phyloP scores from a whole-genome alignment of 2,888 invertebrate species.

The Sarcophaga subvicina region DNA sequence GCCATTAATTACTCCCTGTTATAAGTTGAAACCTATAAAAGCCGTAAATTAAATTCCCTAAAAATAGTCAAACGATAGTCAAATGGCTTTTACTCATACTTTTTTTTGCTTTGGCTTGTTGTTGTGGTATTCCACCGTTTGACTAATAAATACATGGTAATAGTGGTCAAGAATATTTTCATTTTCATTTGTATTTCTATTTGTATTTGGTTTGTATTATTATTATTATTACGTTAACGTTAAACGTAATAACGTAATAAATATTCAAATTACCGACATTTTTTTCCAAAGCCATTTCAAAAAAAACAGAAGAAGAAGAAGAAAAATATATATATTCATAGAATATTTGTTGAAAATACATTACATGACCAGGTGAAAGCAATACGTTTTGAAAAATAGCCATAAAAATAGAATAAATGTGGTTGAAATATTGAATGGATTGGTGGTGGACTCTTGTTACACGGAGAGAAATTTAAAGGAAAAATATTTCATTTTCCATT shows the following conservation, averaged over 20 bases:
- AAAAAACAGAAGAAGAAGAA: neutral
- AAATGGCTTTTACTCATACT: slow-evolving; percentile 42
- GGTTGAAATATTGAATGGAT: neutral
- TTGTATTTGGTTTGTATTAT: neutral
- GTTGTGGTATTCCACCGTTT: slow-evolving; percentile 12
- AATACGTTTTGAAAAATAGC: slow-evolving; percentile 12
- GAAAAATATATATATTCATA: too few species aligned
- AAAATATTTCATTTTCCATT: too few species aligned
- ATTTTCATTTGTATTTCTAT: slow-evolving; percentile 27
- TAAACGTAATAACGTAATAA: slow-evolving; percentile 71
- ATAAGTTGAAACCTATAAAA: slow-evolving; percentile 69
- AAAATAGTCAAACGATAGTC: slow-evolving; percentile 39
- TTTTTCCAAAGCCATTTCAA: slow-evolving; percentile 38
- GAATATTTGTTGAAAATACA: slow-evolving; percentile 50
- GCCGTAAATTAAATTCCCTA: slow-evolving; percentile 68
- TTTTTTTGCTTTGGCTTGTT: neutral
- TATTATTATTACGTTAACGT: slow-evolving; percentile 12
- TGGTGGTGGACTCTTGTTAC: neutral
- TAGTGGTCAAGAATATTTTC: slow-evolving; percentile 50
- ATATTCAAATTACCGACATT: slow-evolving; percentile 71
- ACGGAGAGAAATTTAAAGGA: neutral
- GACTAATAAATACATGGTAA: slow-evolving; percentile 45
- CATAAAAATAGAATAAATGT: neutral
- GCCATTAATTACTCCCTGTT: slow-evolving; percentile 69
- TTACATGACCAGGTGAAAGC: slow-evolving; percentile 43